Evolutionary conservation across 1,140 invertebrate species (phyloP), one percentile per base, ranked within the genome.

Genomic region (Vanessa atalanta): DNA sequence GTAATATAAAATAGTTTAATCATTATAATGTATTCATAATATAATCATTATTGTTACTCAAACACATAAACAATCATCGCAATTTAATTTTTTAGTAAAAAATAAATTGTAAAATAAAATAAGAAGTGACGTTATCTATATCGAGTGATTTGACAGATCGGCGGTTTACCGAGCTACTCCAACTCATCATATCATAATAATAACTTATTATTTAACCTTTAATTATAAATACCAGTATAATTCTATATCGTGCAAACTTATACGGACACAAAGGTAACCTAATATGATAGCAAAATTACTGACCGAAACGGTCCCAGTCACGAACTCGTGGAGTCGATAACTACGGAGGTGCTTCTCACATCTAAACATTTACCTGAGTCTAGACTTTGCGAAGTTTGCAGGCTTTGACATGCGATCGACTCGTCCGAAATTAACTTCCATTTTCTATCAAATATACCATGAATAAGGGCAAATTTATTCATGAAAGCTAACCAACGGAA

Each of bases 281-380:
- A 69, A 69, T 47, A 61, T 69, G 50, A 15, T 31, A n/a, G 57
- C 31, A n/a, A 61, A 61, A 61, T 61, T 61, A 61, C 57, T 31
- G 26, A 31, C 57, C 57, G n/a, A 61, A 61, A 12, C 13, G 14
- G 57, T 23, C 3, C 0, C 57, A 70, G 57, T 63, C 68, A 70
- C 68, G 68, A 70, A 70, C 57, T 51, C 26, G 37, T 31, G n/a
- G 14, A 50, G 20, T 51, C 47, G 57, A 61, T 70, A 60, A 69
- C 31, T 13, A 60, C 55, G 11, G 26, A 60, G 57, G 26, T 5
- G 26, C 57, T 61, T 48, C 57, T n/a, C 12, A 69, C 63, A 63
- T 70, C 68, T 70, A 70, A 70, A 63, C 47, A 61, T 70, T 61
- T 60, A 60, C 26, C 47, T 31, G 55, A 70, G 20, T 48, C 57